phyloP scores from a whole-genome alignment of 2,797 vertebrate species.

The Sebastes nivosus region DNA sequence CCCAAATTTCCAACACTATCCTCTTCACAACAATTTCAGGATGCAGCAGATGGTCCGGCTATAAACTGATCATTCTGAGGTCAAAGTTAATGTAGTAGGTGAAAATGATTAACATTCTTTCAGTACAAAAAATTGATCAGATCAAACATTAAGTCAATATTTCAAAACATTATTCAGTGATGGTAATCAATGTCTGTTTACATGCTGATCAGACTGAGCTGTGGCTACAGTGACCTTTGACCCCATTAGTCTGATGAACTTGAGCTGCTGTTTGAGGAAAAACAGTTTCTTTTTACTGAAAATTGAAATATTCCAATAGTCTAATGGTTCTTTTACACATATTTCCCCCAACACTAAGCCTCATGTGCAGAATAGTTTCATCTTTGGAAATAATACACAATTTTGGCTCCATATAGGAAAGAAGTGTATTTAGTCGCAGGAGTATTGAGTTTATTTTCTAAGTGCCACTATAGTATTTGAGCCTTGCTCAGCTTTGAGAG shows the following conservation, averaged over 20 bases:
- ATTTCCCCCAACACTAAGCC: neutral
- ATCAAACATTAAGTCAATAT: neutral
- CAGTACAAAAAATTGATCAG: neutral
- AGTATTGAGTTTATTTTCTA: too few species aligned
- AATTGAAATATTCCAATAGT: neutral
- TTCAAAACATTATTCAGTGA: neutral
- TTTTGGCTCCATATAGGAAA: neutral
- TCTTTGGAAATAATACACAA: neutral
- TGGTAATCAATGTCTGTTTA: neutral
- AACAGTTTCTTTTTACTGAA: neutral
- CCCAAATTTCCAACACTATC: too few species aligned
- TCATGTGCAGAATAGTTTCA: neutral
- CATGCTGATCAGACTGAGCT: neutral
- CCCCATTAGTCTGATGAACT: neutral
- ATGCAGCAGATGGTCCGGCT: neutral
- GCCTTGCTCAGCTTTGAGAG: neutral
- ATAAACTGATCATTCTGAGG: neutral
- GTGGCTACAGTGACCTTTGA: neutral
- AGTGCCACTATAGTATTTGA: neutral
- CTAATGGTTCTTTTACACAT: neutral
- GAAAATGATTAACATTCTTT: neutral
- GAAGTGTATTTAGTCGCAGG: neutral
- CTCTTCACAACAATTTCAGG: fast-evolving
- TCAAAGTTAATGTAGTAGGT: neutral
- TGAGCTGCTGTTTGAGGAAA: neutral